phyloP scores from a whole-genome alignment of 2,888 invertebrate species.

The Cerceris ruficornis region DNA sequence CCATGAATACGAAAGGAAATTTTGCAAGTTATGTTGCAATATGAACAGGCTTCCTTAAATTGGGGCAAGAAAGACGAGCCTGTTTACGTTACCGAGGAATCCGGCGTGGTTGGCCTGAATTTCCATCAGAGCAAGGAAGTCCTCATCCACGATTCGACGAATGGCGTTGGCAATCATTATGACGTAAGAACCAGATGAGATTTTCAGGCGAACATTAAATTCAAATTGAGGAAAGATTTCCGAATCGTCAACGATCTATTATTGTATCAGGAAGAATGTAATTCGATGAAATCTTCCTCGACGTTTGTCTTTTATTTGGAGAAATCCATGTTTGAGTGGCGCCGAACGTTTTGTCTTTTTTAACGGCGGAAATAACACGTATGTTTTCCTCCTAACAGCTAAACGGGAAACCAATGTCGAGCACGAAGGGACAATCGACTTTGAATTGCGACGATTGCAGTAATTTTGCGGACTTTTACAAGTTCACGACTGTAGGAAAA shows the following conservation, averaged over 20 bases:
- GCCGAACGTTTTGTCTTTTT: neutral
- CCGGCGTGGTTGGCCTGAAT: slow-evolving; percentile 93
- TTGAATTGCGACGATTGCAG: slow-evolving; percentile 85
- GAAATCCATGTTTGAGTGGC: neutral
- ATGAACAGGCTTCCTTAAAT: slow-evolving; percentile 87
- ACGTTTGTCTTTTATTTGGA: no score
- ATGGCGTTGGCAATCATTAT: slow-evolving; percentile 84
- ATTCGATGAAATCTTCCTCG: no score
- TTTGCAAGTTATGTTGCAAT: neutral
- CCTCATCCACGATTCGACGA: slow-evolving; percentile 88
- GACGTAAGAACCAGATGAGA: slow-evolving; percentile 81
- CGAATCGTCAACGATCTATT: no score
- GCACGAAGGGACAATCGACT: slow-evolving; percentile 80
- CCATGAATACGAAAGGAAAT: neutral
- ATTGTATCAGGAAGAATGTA: no score
- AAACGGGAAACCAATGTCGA: slow-evolving; percentile 77
- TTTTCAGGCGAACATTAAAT: neutral
- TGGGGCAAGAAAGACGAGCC: slow-evolving; percentile 92
- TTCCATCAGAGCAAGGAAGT: slow-evolving; percentile 96
- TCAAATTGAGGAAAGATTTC: no score
- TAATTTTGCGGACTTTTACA: slow-evolving; percentile 83
- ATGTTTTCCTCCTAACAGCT: slow-evolving; percentile 66
- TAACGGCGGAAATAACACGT: neutral
- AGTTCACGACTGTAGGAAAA: slow-evolving; percentile 92
- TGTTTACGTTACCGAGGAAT: slow-evolving; percentile 92